Percentiles rank a stretch among this genome's conserved stretches.
Conservation (phyloP, 2,113 vertebrate species). For the Syrrhaptes paradoxus region DNA sequence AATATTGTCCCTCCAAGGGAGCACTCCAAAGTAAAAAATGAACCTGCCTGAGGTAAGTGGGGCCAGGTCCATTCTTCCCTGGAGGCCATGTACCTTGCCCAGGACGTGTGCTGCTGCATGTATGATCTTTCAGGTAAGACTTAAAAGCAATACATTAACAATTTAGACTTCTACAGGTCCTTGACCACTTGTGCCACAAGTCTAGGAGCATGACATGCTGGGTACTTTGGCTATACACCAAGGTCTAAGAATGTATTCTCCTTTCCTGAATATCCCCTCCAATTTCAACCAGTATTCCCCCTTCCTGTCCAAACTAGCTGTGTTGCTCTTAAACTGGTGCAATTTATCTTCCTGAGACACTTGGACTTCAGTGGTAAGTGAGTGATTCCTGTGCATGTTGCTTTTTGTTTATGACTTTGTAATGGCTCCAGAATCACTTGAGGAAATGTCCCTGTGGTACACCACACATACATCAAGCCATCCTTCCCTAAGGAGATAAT, state of each 20-base stretch:
- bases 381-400: neutral
- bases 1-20: neutral
- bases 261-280: neutral
- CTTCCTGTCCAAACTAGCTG: neutral
- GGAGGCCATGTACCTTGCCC: neutral
- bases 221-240: neutral
- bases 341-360: neutral
- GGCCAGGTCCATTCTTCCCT: neutral
- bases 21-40: neutral
- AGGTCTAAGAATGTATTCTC: neutral
- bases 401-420: neutral
- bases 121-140: neutral
- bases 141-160: neutral
- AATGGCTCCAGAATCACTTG: neutral
- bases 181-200: neutral
- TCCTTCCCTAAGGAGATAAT: neutral
- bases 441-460: neutral
- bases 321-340: neutral
- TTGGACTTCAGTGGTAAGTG: neutral
- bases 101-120: neutral
- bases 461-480: neutral
- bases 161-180: neutral
- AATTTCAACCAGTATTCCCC: neutral
- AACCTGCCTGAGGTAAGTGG: neutral
- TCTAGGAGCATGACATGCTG: conserved; percentile 7